Conservation (phyloP, 2,888 invertebrate genomes). For the Agonopterix subpropinquella region DNA sequence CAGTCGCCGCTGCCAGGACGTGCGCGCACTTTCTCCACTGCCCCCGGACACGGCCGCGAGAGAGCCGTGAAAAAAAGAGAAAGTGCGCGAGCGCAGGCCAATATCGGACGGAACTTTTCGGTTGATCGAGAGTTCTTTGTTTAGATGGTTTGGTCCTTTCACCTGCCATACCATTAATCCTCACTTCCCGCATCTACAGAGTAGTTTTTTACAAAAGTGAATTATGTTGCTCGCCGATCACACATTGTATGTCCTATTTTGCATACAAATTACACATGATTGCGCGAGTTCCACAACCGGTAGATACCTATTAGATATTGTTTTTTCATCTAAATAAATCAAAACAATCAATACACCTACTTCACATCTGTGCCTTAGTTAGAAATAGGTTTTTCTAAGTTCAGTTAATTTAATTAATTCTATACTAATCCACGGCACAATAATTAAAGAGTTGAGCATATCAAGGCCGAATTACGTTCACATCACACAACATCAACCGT, state of each 20-base stretch:
- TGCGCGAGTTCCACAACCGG: background rate
- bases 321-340: background rate
- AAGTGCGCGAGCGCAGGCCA: conserved; percentile 53
- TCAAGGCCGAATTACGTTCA: background rate
- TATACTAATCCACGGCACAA: background rate
- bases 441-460: conserved; percentile 1
- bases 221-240: no score
- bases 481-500: background rate
- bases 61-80: conserved; percentile 49
- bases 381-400: background rate
- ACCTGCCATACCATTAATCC: conserved; percentile 18
- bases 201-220: no score
- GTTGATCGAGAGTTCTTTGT: conserved; percentile 54
- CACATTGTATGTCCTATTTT: no score
- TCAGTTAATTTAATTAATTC: background rate
- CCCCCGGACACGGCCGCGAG: conserved; percentile 24
- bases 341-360: no score
- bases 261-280: no score
- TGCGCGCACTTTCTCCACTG: conserved; percentile 46
- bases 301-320: background rate
- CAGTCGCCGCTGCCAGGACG: conserved; percentile 51
- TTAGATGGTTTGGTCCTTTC: conserved; percentile 40
- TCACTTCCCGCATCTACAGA: no score
- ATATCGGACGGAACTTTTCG: conserved; percentile 47
- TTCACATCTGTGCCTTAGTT: no score